phyloP scores from a whole-genome alignment of 2,797 vertebrate genomes.

The Taeniopygia guttata region DNA sequence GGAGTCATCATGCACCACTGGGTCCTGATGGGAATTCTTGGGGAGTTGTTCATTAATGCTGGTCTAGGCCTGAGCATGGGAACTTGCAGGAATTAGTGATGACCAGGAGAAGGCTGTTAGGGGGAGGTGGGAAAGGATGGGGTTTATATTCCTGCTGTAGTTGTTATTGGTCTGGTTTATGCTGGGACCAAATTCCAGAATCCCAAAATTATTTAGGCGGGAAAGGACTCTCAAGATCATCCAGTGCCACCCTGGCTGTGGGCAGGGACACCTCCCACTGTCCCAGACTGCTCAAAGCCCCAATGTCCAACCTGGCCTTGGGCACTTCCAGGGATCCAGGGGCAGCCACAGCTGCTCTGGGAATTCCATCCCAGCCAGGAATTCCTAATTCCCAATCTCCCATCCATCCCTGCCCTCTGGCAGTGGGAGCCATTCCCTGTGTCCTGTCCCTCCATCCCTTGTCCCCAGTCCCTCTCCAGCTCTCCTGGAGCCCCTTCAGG shows the following conservation, averaged over 20 bases:
- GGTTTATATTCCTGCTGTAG: not conserved
- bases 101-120: not conserved
- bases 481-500: not conserved
- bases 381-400: not conserved
- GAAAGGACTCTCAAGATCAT: not conserved
- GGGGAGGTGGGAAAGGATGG: not conserved
- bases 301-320: fast-evolving
- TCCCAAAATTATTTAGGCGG: not conserved
- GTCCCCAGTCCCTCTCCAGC: not conserved
- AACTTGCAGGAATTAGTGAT: not conserved
- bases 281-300: not conserved
- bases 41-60: not conserved
- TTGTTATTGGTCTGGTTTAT: not conserved
- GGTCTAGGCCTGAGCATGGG: not conserved
- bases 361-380: not conserved
- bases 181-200: not conserved
- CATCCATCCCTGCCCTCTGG: not conserved
- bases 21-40: not conserved
- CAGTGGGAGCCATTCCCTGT: not conserved
- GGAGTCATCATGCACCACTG: fast-evolving
- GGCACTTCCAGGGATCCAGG: not conserved
- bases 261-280: not conserved
- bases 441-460: not conserved
- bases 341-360: not conserved
- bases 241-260: fast-evolving